Base-by-base conservation (phyloP, 2,797 vertebrate species). In the Buceros bicornis region DNA sequence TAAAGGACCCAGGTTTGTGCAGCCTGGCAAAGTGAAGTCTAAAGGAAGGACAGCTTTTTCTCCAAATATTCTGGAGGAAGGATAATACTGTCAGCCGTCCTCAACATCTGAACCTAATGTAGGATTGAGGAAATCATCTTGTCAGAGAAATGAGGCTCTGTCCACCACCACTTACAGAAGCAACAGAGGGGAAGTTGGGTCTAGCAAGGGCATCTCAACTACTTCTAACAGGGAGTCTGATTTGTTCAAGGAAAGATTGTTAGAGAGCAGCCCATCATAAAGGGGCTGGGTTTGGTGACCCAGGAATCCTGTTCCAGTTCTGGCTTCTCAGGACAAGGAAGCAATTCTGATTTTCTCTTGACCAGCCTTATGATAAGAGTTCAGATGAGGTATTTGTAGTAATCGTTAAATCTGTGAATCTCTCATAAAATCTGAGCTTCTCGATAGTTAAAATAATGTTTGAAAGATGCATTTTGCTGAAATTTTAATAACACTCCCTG, bases 251-350 rank as follows among this genome's bases (percentile, higher is more conserved):
- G 10, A 18, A 18, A 28, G 13, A 20, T 16, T 77, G 14, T 53
- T 43, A 31, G 28, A n/a, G 25, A 37, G 16, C 28, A 57, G 2
- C 5, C 9, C 0, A 1, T 24, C 16, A 69, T 62, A 37, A 65
- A 67, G n/a, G 53, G 19, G 8, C 24, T 82, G 57, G 17, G 6
- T 67, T 81, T 87, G 61, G 24, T 64, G 42, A 25, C 22, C 13
- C 22, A 29, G 74, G 22, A 64, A 72, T 10, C 15, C 2, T 89
- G 53, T 86, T 78, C 24, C 21, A 67, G 12, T 45, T 42, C n/a
- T 57, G 16, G 5, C 11, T 93, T 74, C 65, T 70, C 45, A 72
- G 25, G 29, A 25, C 16, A 15, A 42, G 18, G 48, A 78, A 90
- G 28, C 17, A 43, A 16, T 58, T 40, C 28, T 28, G 29, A 43